phyloP scores from a whole-genome alignment of 2,888 invertebrate genomes.

The Pharmacophagus antenor region DNA sequence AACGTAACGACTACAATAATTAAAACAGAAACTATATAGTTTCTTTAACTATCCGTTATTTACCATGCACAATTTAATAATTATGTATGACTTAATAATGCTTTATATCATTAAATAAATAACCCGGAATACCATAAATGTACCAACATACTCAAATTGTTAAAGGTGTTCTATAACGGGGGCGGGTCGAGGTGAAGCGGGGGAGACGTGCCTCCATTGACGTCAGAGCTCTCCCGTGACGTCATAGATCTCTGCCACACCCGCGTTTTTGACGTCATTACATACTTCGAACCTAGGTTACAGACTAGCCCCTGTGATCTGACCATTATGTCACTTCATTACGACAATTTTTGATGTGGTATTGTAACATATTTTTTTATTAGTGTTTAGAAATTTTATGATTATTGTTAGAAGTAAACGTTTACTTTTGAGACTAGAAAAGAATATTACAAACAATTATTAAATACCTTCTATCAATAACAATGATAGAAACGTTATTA shows the following conservation, averaged over 20 bases:
- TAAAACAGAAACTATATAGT: too few species aligned
- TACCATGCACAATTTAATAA: neutral
- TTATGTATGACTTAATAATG: neutral
- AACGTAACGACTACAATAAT: too few species aligned
- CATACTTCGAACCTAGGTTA: constrained; percentile 36
- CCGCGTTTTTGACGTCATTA: constrained; percentile 75
- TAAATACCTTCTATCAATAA: too few species aligned
- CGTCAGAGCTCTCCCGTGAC: constrained; percentile 77
- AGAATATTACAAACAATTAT: too few species aligned
- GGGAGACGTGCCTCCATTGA: constrained; percentile 59
- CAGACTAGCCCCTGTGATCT: neutral
- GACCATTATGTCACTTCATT: neutral
- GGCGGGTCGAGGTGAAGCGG: constrained; percentile 43
- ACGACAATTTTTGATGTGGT: neutral
- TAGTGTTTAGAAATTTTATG: too few species aligned
- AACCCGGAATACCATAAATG: constrained; percentile 40
- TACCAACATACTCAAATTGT: constrained; percentile 65
- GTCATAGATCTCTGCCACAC: constrained; percentile 74
- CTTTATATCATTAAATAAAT: neutral
- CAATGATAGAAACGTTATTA: neutral
- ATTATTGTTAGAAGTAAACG: neutral
- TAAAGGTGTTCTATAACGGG: constrained; percentile 53
- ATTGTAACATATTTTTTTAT: neutral
- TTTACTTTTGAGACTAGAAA: neutral
- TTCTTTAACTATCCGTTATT: too few species aligned